These are phyloP conservation scores for Burhinus bistriatus DNA, from an alignment of 2,113 vertebrate species.

Conservation along the genomic window DNA sequence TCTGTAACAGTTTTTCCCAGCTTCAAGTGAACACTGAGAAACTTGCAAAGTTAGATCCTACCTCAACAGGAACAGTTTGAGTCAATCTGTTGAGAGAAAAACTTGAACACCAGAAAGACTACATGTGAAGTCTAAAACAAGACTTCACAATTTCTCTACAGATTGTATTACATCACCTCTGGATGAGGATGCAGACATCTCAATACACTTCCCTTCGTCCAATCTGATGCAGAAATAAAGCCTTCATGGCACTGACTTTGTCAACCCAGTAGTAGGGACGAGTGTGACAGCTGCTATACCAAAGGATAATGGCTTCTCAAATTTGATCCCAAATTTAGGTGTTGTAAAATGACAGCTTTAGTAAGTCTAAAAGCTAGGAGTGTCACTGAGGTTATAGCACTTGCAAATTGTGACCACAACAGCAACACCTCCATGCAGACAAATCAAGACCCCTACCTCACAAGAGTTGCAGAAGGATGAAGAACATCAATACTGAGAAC, in stretches of 20 bases:
- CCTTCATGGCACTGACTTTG: not conserved
- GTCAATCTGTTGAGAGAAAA: not conserved
- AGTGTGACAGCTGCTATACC: not conserved
- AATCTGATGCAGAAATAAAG: not conserved
- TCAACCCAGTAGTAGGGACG: not conserved
- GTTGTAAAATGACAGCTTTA: not conserved
- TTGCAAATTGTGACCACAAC: fast-evolving
- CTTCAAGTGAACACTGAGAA: not conserved
- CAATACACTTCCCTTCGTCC: not conserved
- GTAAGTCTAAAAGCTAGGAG: not conserved
- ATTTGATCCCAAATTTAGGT: not conserved
- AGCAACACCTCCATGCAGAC: not conserved
- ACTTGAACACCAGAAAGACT: not conserved
- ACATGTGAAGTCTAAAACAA: not conserved
- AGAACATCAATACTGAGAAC: not conserved
- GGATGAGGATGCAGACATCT: not conserved
- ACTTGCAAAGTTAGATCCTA: not conserved
- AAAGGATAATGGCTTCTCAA: not conserved
- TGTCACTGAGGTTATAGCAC: not conserved
- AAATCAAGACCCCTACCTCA: not conserved
- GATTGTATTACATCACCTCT: not conserved
- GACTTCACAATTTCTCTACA: not conserved
- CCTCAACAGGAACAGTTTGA: not conserved
- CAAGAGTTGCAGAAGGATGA: not conserved
- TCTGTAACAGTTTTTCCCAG: not conserved